Percentiles rank a stretch among this genome's conserved stretches.
phyloP scores from a whole-genome alignment of 2,113 vertebrate genomes.

The Planiliza haematocheilus region DNA sequence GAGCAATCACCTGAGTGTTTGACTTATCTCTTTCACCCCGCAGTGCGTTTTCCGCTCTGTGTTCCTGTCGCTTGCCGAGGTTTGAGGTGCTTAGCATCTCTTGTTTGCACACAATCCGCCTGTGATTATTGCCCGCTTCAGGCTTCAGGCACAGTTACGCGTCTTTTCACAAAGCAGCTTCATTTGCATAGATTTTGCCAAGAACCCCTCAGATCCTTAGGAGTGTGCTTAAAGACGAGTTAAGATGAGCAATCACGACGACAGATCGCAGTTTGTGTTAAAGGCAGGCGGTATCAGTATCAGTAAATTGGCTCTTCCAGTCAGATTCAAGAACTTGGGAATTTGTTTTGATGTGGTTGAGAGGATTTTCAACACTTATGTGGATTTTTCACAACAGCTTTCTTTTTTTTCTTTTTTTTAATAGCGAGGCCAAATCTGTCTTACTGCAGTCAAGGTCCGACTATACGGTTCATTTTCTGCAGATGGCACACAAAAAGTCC shows the following conservation, averaged over 20 bases:
- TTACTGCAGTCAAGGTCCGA: conserved; percentile 55
- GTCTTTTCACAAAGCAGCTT: conserved; percentile 67
- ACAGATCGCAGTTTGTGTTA: conserved; percentile 64
- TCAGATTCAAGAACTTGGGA: conserved; percentile 41
- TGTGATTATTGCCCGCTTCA: conserved; percentile 79
- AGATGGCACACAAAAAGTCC: conserved; percentile 81
- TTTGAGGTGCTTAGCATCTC: conserved; percentile 78
- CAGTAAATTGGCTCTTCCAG: conserved; percentile 57
- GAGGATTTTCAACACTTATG: conserved; percentile 34
- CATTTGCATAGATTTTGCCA: conserved; percentile 78
- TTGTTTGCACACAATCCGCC: conserved; percentile 84
- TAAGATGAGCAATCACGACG: conserved; percentile 70
- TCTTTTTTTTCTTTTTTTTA: conserved; percentile 60
- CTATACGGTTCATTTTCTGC: conserved; percentile 72
- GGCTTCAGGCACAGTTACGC: conserved; percentile 54
- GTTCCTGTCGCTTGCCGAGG: conserved; percentile 52
- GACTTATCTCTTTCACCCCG: conserved; percentile 37
- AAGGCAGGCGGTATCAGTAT: conserved; percentile 47
- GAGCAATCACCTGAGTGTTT: conserved; percentile 57
- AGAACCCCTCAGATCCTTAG: conserved; percentile 62
- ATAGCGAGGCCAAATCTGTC: conserved; percentile 43
- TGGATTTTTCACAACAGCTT: conserved; percentile 50
- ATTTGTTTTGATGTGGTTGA: conserved; percentile 45
- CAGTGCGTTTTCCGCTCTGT: conserved; percentile 35
- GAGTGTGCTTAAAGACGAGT: conserved; percentile 60